Evolutionary conservation across 2,797 vertebrate genomes (phyloP).

Genomic region (Tachyglossus aculeatus): DNA sequence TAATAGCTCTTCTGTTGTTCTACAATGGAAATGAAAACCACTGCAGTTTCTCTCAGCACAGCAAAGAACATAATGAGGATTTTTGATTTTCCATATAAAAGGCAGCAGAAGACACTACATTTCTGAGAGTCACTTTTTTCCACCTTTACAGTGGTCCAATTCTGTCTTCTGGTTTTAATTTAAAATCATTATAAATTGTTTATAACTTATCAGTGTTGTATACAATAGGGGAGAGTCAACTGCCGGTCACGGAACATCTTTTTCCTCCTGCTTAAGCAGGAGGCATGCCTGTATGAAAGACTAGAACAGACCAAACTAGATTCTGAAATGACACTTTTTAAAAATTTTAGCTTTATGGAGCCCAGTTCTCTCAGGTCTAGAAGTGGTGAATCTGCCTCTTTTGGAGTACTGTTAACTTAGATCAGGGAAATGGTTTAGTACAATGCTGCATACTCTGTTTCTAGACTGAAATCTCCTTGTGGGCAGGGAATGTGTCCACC

Average conservation of each 20-base stretch:
- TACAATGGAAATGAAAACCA: not conserved
- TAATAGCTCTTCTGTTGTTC: not conserved
- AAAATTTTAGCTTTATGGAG: no score
- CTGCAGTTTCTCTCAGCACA: slow-evolving; percentile 28
- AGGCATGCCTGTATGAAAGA: slow-evolving; percentile 18
- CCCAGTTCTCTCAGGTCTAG: no score
- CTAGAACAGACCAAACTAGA: no score
- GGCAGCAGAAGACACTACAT: slow-evolving; percentile 24
- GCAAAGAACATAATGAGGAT: slow-evolving; percentile 8
- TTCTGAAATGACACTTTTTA: no score
- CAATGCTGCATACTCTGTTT: no score
- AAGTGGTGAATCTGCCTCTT: no score
- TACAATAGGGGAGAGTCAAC: slow-evolving; percentile 51
- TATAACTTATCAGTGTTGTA: slow-evolving; percentile 53
- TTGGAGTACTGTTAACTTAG: no score
- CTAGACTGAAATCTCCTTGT: no score
- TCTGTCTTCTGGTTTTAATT: slow-evolving; percentile 59
- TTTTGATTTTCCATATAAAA: slow-evolving; percentile 35
- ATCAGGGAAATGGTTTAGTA: no score
- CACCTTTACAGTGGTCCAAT: slow-evolving; percentile 37
- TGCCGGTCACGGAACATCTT: slow-evolving; percentile 24
- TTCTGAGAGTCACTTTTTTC: slow-evolving; percentile 42
- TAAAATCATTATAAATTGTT: slow-evolving; percentile 43
- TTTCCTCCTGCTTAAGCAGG: slow-evolving; percentile 16
- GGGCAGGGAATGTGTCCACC: no score